These are phyloP conservation scores for Dipus sagitta DNA, from an alignment of 2,797 vertebrate genomes.

Conservation along the genomic window DNA sequence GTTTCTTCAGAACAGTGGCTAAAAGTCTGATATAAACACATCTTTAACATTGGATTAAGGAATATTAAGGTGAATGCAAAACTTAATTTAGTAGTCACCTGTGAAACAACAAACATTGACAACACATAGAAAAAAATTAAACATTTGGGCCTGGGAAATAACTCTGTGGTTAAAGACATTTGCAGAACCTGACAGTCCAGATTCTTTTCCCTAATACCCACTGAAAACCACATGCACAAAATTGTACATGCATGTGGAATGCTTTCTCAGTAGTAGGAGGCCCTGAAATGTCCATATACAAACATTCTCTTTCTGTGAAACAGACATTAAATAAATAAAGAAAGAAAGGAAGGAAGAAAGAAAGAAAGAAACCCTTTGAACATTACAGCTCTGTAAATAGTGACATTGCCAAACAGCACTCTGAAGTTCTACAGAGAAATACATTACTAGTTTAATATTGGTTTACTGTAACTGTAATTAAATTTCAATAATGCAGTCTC, in stretches of 20 bases:
- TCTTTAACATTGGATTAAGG: background rate
- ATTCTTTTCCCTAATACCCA: too few relatives aligned
- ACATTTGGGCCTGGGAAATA: background rate
- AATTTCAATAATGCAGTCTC: conserved; percentile 66
- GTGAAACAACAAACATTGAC: background rate
- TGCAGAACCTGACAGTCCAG: too few relatives aligned
- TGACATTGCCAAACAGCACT: background rate
- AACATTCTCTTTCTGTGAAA: background rate
- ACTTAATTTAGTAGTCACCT: background rate
- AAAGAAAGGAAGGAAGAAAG: too few relatives aligned
- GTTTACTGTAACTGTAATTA: background rate
- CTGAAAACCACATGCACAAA: too few relatives aligned
- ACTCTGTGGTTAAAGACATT: too few relatives aligned
- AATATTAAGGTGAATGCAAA: background rate
- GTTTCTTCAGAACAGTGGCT: background rate
- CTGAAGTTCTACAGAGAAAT: conserved; percentile 12
- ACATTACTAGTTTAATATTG: conserved; percentile 54
- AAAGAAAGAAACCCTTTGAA: too few relatives aligned
- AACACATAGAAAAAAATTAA: conserved; percentile 19
- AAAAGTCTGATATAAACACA: background rate
- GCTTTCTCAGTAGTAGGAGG: too few relatives aligned
- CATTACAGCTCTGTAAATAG: background rate
- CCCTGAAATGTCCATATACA: too few relatives aligned
- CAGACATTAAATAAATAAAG: too few relatives aligned
- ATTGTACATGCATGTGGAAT: too few relatives aligned